Conservation (phyloP, 2,888 invertebrate genomes). For the Adelphocoris suturalis region DNA sequence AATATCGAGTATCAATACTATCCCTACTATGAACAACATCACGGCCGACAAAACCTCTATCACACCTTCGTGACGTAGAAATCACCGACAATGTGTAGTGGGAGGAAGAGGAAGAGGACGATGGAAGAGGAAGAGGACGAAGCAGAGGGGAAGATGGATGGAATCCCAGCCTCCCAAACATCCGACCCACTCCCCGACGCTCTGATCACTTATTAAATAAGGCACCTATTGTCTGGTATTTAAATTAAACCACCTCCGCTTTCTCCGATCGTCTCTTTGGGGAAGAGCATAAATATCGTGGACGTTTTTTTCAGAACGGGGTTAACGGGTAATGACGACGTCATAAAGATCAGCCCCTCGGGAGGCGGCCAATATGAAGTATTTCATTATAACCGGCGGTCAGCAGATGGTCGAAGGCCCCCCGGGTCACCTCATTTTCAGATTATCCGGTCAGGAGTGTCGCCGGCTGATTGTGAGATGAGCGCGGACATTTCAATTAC, state of each 20-base stretch:
- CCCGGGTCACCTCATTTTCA: background rate
- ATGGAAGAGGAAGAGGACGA: background rate
- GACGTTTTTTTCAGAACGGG: conserved; percentile 3
- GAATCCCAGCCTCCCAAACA: conserved; percentile 46
- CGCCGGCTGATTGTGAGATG: background rate
- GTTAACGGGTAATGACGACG: conserved; percentile 64
- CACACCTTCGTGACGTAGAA: conserved; percentile 10
- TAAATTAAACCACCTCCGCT: conserved; percentile 69
- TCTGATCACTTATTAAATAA: conserved; percentile 70
- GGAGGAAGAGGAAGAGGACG: background rate
- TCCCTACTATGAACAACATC: too few relatives aligned
- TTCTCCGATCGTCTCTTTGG: conserved; percentile 33
- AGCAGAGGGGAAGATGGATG: conserved; percentile 58
- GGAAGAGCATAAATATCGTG: conserved; percentile 37
- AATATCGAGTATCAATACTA: too few relatives aligned
- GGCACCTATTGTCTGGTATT: conserved; percentile 70
- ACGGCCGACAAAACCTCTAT: too few relatives aligned
- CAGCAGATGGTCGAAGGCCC: conserved; percentile 59
- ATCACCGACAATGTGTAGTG: conserved; percentile 27
- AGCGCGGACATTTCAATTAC: conserved; percentile 22
- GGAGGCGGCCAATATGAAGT: conserved; percentile 41
- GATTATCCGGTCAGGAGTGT: background rate
- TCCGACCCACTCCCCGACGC: conserved; percentile 32
- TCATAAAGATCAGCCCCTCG: conserved; percentile 60
- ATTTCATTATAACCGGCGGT: conserved; percentile 49